Evolutionary conservation across 2,113 vertebrate species (phyloP).

Genomic region (Upupa epops): DNA sequence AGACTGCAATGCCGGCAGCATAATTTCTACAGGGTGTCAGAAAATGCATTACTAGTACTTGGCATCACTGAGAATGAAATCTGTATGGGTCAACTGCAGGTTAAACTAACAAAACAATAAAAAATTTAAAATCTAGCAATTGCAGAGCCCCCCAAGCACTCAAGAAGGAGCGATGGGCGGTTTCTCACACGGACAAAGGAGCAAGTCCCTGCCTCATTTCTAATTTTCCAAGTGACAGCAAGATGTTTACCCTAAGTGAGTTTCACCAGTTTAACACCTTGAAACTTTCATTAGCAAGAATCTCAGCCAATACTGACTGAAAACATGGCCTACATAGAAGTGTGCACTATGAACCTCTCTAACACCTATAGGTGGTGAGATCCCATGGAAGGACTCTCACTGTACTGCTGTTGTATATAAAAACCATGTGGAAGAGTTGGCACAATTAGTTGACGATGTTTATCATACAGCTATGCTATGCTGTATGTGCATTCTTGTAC

Average conservation of each 20-base stretch:
- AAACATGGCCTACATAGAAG: neutral
- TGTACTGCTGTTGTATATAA: neutral
- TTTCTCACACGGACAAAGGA: constrained; percentile 36
- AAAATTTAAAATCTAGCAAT: constrained; percentile 74
- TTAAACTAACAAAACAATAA: constrained; percentile 78
- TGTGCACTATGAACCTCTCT: neutral
- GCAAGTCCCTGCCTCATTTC: neutral
- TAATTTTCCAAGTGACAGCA: neutral
- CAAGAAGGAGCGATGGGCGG: constrained; percentile 22
- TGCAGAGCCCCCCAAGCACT: constrained; percentile 47
- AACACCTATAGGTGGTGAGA: fast-evolving
- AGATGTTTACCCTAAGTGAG: neutral
- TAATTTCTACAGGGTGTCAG: constrained; percentile 65
- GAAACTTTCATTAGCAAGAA: neutral
- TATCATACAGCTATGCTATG: neutral
- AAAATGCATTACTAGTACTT: constrained; percentile 66
- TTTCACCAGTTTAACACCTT: neutral
- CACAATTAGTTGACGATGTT: neutral
- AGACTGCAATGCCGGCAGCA: neutral
- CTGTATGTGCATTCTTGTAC: neutral
- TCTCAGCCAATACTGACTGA: neutral
- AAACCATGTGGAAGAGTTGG: neutral
- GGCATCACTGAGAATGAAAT: constrained; percentile 67
- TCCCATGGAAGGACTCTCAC: neutral
- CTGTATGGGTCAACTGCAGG: constrained; percentile 76